Percentiles rank a stretch among this genome's conserved stretches.
phyloP scores from a whole-genome alignment of 1,140 invertebrate species.

The Drosophila carrolli region DNA sequence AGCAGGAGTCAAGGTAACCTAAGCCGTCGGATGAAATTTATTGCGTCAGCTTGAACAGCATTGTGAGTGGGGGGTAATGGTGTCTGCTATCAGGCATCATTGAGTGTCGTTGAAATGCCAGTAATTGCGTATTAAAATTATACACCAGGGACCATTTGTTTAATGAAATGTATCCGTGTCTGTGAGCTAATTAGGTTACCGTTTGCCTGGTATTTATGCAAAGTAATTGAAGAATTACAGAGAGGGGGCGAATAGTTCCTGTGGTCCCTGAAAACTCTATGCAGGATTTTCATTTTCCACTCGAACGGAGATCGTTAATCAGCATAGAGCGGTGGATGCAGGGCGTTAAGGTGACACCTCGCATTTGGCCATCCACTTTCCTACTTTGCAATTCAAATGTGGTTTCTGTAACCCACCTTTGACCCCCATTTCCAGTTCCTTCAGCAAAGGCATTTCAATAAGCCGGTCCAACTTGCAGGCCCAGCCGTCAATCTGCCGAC shows the following conservation, averaged over 20 bases:
- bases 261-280: constrained; percentile 4
- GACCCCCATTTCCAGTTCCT: constrained; percentile 14
- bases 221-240: constrained; percentile 41
- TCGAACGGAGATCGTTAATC: constrained; percentile 18
- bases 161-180: constrained; percentile 77
- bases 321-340: constrained; percentile 4
- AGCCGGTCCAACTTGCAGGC: constrained; percentile 30
- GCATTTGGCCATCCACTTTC: not conserved
- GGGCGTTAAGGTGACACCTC: constrained; percentile 19
- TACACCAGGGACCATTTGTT: constrained; percentile 76
- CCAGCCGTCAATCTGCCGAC: constrained; percentile 56
- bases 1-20: constrained; percentile 56
- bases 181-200: constrained; percentile 74
- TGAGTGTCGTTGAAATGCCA: constrained; percentile 74
- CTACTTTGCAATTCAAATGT: constrained; percentile 44
- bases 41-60: constrained; percentile 54
- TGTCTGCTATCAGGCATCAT: constrained; percentile 64
- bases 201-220: constrained; percentile 54
- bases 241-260: constrained; percentile 25
- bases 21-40: constrained; percentile 72
- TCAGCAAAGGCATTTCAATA: constrained; percentile 42
- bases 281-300: constrained; percentile 41
- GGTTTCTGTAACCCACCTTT: constrained; percentile 13
- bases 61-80: constrained; percentile 12
- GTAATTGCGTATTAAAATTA: constrained; percentile 82